Evolutionary conservation across 2,888 invertebrate genomes (phyloP).

Genomic region (Dicycla oo): DNA sequence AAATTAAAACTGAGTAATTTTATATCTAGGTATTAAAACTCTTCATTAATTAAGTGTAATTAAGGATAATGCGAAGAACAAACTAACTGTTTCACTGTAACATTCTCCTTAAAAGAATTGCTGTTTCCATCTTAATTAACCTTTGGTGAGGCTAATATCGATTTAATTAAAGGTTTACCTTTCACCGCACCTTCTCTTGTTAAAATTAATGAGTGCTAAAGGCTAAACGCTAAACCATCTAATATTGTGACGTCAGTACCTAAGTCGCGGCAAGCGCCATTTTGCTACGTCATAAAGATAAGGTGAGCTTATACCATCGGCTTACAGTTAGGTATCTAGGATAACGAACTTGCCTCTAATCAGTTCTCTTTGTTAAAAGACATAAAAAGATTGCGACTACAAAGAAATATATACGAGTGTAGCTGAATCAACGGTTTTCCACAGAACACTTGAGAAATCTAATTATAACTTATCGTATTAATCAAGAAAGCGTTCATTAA

Average conservation of each 20-base stretch:
- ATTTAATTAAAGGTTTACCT: conserved; percentile 41
- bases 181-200: conserved; percentile 50
- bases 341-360: conserved; percentile 53
- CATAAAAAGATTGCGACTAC: conserved; percentile 1
- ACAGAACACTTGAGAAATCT: conserved; percentile 25
- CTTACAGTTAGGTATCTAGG: neutral
- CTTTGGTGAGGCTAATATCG: conserved; percentile 36
- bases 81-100: neutral
- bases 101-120: neutral
- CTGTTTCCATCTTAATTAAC: conserved; percentile 33
- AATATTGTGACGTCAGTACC: conserved; percentile 69
- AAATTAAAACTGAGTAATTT: neutral
- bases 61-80: neutral
- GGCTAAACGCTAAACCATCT: conserved; percentile 52
- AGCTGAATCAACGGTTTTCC: neutral
- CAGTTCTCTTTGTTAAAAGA: conserved; percentile 14
- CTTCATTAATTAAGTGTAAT: neutral
- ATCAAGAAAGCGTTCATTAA: conserved; percentile 54
- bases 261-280: conserved; percentile 54
- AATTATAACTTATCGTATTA: conserved; percentile 48
- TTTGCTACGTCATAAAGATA: conserved; percentile 75
- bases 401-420: conserved; percentile 13
- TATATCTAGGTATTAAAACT: neutral
- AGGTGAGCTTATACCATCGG: conserved; percentile 45
- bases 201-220: conserved; percentile 62